Conservation (phyloP, 2,888 invertebrate genomes). For the Metalampra italica region DNA sequence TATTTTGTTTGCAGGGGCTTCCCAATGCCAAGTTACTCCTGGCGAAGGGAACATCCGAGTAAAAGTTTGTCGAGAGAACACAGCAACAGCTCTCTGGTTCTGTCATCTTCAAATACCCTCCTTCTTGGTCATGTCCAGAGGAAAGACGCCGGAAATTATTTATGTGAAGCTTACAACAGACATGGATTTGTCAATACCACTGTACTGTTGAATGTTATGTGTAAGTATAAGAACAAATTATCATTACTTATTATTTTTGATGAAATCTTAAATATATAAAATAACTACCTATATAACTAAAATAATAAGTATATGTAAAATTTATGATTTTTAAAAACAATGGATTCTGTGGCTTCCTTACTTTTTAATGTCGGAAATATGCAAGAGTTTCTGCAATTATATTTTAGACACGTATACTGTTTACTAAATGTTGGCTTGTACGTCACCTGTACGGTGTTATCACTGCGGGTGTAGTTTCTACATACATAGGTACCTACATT, state of each 20-base stretch:
- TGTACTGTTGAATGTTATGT: conserved; percentile 88
- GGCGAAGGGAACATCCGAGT: conserved; percentile 80
- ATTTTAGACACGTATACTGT: too few relatives aligned
- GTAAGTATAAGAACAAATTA: conserved; percentile 83
- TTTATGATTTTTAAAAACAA: too few relatives aligned
- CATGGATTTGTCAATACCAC: conserved; percentile 86
- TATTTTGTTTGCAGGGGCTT: conserved; percentile 68
- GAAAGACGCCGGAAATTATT: conserved; percentile 86
- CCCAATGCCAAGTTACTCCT: conserved; percentile 84
- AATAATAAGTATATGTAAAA: too few relatives aligned
- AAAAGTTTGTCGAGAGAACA: conserved; percentile 43
- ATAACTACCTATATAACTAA: too few relatives aligned
- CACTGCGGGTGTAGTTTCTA: too few relatives aligned
- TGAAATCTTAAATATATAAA: background rate
- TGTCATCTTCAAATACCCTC: conserved; percentile 64
- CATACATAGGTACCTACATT: too few relatives aligned
- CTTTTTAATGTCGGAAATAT: too few relatives aligned
- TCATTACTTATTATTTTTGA: background rate
- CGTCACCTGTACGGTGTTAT: too few relatives aligned
- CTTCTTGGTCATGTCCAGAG: conserved; percentile 81
- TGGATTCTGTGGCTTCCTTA: too few relatives aligned
- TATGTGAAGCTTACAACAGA: conserved; percentile 87
- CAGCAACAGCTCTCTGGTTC: conserved; percentile 49
- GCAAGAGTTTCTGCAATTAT: too few relatives aligned
- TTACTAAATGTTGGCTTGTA: too few relatives aligned